Conservation (phyloP, 1,140 invertebrate species). For the Lucilia sericata region DNA sequence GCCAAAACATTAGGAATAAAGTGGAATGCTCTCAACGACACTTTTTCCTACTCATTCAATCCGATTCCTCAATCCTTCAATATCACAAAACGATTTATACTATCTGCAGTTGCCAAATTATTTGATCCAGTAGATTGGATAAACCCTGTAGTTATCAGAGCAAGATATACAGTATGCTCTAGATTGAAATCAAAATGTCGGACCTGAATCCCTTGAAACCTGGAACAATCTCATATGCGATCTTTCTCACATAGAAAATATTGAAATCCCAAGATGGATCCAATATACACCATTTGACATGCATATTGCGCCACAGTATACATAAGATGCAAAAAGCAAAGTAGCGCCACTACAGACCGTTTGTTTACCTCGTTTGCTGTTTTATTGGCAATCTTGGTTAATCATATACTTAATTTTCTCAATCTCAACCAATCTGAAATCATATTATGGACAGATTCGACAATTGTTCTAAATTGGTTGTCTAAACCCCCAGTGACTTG, state of each 20-base stretch:
- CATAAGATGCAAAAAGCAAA: neutral
- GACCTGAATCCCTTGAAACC: constrained; percentile 41
- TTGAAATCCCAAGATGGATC: neutral
- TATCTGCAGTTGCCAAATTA: too few species aligned
- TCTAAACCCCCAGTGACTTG: neutral
- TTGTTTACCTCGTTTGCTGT: neutral
- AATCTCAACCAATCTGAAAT: too few species aligned
- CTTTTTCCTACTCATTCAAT: too few species aligned
- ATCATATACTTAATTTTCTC: too few species aligned
- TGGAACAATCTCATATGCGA: constrained; percentile 26
- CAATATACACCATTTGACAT: neutral
- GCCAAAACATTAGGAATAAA: too few species aligned
- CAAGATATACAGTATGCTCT: neutral
- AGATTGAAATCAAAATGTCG: constrained; percentile 24
- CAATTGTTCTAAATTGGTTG: neutral
- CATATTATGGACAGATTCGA: too few species aligned
- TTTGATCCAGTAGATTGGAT: neutral
- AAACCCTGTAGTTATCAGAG: constrained; percentile 17
- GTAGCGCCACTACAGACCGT: neutral
- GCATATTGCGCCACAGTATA: neutral
- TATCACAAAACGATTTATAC: too few species aligned
- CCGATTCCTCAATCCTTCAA: too few species aligned
- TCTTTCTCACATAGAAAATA: neutral
- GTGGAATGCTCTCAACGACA: too few species aligned
- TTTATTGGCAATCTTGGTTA: neutral